phyloP scores from a whole-genome alignment of 2,888 invertebrate species.

The Eumacrocentrus americanus region DNA sequence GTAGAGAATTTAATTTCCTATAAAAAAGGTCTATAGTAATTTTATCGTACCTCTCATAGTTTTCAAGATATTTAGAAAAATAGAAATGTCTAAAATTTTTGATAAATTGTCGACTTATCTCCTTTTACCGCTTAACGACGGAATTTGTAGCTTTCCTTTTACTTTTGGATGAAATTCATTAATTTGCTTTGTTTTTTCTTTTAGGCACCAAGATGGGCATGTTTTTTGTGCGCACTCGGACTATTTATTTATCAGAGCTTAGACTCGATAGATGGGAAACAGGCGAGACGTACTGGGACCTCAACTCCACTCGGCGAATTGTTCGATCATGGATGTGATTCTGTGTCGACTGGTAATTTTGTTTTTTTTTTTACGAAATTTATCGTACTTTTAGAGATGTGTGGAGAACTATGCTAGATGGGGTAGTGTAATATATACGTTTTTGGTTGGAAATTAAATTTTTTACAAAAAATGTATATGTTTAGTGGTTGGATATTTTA shows the following conservation, averaged over 20 bases:
- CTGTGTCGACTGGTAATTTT: slow-evolving; percentile 80
- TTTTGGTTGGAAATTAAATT: neutral
- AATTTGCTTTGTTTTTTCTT: slow-evolving; percentile 35
- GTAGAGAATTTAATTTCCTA: no score
- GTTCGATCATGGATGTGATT: slow-evolving; percentile 99
- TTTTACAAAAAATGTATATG: neutral
- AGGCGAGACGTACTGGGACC: slow-evolving; percentile 92
- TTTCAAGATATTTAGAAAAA: no score
- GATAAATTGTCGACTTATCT: no score
- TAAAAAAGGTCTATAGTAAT: no score
- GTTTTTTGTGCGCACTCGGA: slow-evolving; percentile 88
- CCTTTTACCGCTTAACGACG: no score
- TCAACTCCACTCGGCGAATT: slow-evolving; percentile 95
- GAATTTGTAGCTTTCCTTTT: neutral
- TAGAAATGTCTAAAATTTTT: neutral
- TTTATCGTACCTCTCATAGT: no score
- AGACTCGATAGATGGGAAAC: slow-evolving; percentile 99
- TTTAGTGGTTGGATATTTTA: no score
- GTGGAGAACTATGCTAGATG: no score
- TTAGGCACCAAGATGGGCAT: slow-evolving; percentile 90
- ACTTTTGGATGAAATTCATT: neutral
- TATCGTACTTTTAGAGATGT: no score
- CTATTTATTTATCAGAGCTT: slow-evolving; percentile 96
- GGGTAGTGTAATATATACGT: neutral
- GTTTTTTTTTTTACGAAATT: neutral